phyloP scores from a whole-genome alignment of 2,888 invertebrate genomes.

The Conops quadrifasciatus region DNA sequence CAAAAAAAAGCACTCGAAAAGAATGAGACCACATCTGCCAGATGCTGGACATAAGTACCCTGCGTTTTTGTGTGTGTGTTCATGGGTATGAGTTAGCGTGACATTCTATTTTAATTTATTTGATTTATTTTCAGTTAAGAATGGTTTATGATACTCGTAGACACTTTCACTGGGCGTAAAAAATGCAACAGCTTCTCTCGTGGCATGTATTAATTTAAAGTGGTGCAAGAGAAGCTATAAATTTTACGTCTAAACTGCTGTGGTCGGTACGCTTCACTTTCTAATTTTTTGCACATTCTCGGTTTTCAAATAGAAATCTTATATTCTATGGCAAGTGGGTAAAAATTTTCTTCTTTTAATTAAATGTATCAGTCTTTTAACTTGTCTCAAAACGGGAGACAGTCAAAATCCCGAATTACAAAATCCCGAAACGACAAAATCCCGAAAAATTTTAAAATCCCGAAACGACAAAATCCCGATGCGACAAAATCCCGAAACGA shows the following conservation, averaged over 20 bases:
- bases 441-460: too few relatives aligned
- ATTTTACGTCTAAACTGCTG: not conserved
- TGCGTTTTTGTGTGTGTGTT: not conserved
- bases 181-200: not conserved
- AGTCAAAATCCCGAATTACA: too few relatives aligned
- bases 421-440: too few relatives aligned
- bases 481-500: too few relatives aligned
- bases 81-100: not conserved
- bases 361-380: too few relatives aligned
- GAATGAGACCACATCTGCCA: not conserved
- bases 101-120: not conserved
- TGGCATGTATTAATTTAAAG: not conserved
- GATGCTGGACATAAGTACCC: not conserved
- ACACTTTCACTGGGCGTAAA: not conserved
- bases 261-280: not conserved
- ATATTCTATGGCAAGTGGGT: too few relatives aligned
- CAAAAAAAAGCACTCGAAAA: not conserved
- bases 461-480: too few relatives aligned
- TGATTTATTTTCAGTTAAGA: constrained; percentile 3
- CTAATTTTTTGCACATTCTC: too few relatives aligned
- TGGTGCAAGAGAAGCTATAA: not conserved
- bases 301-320: too few relatives aligned
- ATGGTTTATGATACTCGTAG: not conserved
- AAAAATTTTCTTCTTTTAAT: too few relatives aligned
- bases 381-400: too few relatives aligned